Percentiles rank a stretch among this genome's conserved stretches.
phyloP scores from a whole-genome alignment of 2,888 invertebrate species.

The Ornithoptera priamus region DNA sequence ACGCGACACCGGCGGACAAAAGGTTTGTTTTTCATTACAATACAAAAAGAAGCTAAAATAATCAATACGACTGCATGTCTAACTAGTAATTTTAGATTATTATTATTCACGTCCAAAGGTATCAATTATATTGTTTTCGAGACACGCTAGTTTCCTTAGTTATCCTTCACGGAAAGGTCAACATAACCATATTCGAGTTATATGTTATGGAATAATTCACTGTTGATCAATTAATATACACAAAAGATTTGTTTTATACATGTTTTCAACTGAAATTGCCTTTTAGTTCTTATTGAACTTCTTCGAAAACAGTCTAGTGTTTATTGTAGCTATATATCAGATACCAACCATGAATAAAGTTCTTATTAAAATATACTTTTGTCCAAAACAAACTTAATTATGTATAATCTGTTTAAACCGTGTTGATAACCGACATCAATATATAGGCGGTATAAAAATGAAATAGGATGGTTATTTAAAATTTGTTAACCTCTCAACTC shows the following conservation, averaged over 20 bases:
- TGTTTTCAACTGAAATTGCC: too few relatives aligned
- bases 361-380: background rate
- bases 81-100: background rate
- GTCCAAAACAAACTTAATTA: background rate
- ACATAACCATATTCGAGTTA: too few relatives aligned
- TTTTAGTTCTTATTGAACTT: too few relatives aligned
- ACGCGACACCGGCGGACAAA: constrained; percentile 13
- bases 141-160: too few relatives aligned
- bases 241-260: too few relatives aligned
- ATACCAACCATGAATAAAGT: too few relatives aligned
- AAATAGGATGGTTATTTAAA: background rate
- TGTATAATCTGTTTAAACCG: background rate
- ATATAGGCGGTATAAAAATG: background rate
- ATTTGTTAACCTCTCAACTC: background rate
- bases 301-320: too few relatives aligned
- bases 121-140: too few relatives aligned
- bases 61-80: background rate
- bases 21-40: constrained; percentile 13
- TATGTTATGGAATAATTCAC: too few relatives aligned
- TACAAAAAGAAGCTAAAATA: background rate
- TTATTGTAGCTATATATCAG: too few relatives aligned
- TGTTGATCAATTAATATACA: too few relatives aligned
- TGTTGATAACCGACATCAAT: background rate
- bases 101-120: background rate
- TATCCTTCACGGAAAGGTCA: too few relatives aligned